Base-by-base conservation (phyloP, 2,113 vertebrate genomes). In the Lipotes vexillifer region DNA sequence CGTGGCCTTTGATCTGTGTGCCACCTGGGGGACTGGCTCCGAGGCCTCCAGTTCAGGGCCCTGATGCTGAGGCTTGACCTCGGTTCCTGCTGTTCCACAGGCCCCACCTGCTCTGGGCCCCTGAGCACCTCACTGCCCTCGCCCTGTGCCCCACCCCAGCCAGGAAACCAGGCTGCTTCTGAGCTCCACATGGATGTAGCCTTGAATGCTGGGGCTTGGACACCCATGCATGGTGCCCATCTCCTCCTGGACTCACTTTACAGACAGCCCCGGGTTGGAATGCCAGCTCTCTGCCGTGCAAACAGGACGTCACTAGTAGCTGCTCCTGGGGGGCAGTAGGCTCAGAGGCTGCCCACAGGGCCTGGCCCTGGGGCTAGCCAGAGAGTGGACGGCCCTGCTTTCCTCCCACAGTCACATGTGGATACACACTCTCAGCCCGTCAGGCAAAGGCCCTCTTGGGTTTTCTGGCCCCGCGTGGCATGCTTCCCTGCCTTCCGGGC, bases 261-360 rank as follows among this genome's bases (percentile, higher is more conserved):
- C 49, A 90, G 49, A 27, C 20, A 71, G n/a, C 6, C 6, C 61
- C 7, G 1, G 14, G 27, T 4, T 8, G 21, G 21, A 41, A 52
- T 23, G n/a, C 25, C 88, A 77, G 49, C 49, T 80, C 31, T 59
- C 8, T 3, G 27, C 52, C 7, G 0, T 41, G 66, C 23, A 33
- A 57, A 52, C 63, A 65, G 86, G 38, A 44, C 2, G 8, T 9
- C 44, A 55, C 36, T 46, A 44, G 27, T 10, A 6, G 8, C 87
- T 66, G 46, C 12, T 29, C 38, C 74, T 0, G 0, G n/a, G 18
- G 15, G 29, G 17, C 0, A 0, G 13, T 4, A 55, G 17, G 17
- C 31, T 49, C 7, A 3, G 12, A 5, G 41, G 59, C 55, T 29
- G 21, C 8, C 1, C 77, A 82, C 31, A 38, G 38, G 59, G 59